Evolutionary conservation across 2,113 vertebrate species (phyloP).

Genomic region (Calyptomena viridis): DNA sequence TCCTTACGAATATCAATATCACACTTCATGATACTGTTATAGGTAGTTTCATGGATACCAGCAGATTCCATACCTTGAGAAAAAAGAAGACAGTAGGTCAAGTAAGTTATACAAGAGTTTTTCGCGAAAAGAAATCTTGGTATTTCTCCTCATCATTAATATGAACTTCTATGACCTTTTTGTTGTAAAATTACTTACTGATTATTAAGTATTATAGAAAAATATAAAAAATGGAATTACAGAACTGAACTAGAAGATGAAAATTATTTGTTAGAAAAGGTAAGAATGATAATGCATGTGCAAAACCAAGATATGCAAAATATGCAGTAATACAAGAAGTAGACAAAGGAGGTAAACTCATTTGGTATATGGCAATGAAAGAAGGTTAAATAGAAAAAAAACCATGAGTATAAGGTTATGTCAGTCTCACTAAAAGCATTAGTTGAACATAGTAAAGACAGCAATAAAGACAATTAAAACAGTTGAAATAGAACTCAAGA

Average conservation of each 20-base stretch:
- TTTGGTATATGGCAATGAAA: neutral
- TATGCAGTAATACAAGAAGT: neutral
- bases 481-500: neutral
- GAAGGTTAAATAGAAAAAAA: neutral
- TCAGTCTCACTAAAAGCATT: neutral
- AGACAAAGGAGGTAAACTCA: neutral
- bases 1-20: slow-evolving; percentile 95
- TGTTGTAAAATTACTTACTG: neutral
- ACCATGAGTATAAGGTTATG: neutral
- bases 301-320: neutral
- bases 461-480: neutral
- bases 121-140: neutral
- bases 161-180: neutral
- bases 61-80: slow-evolving; percentile 90
- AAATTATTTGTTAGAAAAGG: neutral
- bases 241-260: neutral
- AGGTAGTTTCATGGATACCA: slow-evolving; percentile 92
- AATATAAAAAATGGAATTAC: neutral
- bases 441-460: neutral
- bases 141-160: neutral
- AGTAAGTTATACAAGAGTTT: neutral
- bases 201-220: neutral
- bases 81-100: neutral
- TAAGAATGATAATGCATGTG: neutral
- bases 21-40: slow-evolving; percentile 97